Evolutionary conservation across 2,797 vertebrate species (phyloP).

Genomic region (Epinephelus malabaricus): DNA sequence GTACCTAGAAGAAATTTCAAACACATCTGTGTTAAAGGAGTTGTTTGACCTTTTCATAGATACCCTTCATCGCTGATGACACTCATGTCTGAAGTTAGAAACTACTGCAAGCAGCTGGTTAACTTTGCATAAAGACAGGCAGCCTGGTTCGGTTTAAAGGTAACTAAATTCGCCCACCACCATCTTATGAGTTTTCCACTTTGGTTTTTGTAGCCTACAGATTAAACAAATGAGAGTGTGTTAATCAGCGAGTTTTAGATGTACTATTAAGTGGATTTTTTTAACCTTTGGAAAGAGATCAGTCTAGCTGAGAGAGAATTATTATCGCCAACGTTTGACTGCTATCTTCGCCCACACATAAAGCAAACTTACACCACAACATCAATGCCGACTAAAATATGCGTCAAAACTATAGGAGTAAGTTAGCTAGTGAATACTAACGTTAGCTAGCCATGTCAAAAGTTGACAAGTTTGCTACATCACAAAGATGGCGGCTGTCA

Average conservation of each 20-base stretch:
- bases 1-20: conserved; percentile 69
- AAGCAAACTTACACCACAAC: too few relatives aligned
- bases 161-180: too few relatives aligned
- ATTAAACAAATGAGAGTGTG: neutral
- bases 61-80: neutral
- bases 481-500: too few relatives aligned
- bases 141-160: neutral
- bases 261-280: neutral
- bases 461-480: too few relatives aligned
- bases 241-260: neutral
- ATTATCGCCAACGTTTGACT: too few relatives aligned
- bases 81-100: neutral
- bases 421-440: too few relatives aligned
- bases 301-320: neutral
- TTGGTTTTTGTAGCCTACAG: neutral
- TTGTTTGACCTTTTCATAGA: neutral
- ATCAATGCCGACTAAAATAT: too few relatives aligned
- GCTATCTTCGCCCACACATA: too few relatives aligned
- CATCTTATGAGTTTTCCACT: too few relatives aligned
- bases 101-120: neutral
- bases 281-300: neutral
- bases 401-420: too few relatives aligned
- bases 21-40: neutral
- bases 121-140: neutral
- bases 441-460: too few relatives aligned